These are phyloP conservation scores for Haplotaxodon microlepis DNA, from an alignment of 2,113 vertebrate species.

Conservation along the genomic window DNA sequence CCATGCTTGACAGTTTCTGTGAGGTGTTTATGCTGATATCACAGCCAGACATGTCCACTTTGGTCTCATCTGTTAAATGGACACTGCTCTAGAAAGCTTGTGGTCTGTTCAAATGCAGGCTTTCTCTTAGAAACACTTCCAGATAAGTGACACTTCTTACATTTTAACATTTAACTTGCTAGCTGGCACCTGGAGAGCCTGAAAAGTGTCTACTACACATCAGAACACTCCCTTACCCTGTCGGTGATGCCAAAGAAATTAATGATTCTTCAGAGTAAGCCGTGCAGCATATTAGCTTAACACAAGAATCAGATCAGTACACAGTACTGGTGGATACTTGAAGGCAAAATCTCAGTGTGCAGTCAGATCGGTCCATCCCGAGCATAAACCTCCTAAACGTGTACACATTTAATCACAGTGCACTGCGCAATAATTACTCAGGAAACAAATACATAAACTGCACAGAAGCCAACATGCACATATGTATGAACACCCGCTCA, in stretches of 20 bases:
- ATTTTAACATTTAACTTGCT: neutral
- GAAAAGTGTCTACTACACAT: neutral
- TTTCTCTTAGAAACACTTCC: neutral
- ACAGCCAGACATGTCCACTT: rapidly evolving
- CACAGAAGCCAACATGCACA: neutral
- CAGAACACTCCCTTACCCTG: neutral
- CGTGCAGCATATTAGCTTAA: neutral
- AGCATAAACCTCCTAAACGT: neutral
- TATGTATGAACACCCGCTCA: neutral
- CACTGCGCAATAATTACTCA: neutral
- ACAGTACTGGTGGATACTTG: neutral
- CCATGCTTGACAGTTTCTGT: rapidly evolving
- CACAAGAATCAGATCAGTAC: neutral
- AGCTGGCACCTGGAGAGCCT: neutral
- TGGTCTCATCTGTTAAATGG: neutral
- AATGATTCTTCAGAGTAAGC: neutral
- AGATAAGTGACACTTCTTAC: neutral
- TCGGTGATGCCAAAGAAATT: neutral
- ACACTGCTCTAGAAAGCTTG: neutral
- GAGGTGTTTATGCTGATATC: neutral
- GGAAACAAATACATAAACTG: neutral
- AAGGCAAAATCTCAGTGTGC: neutral
- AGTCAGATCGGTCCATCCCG: neutral
- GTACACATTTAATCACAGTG: neutral
- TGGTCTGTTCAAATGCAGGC: neutral